Percentiles rank a stretch among this genome's conserved stretches.
These are phyloP conservation scores for Psammodynastes pulverulentus DNA, from an alignment of 2,113 vertebrate genomes.

Conservation along the genomic window DNA sequence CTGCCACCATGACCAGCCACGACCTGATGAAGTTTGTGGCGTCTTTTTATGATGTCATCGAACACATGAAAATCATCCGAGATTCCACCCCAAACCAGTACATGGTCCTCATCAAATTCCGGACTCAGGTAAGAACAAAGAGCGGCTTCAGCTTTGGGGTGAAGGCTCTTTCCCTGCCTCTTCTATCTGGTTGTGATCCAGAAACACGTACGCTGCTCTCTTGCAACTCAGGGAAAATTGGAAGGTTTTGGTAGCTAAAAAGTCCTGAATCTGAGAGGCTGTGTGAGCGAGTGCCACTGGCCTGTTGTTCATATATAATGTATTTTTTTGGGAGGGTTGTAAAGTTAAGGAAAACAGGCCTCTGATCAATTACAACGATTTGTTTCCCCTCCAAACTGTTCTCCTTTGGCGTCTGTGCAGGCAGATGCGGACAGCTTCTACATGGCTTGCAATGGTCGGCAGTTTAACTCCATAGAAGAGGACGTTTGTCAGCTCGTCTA, in stretches of 20 bases:
- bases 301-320: not conserved
- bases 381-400: not conserved
- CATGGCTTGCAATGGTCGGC: slow-evolving; percentile 87
- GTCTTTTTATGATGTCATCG: slow-evolving; percentile 92
- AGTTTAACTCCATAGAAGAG: slow-evolving; percentile 98
- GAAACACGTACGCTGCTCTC: fast-evolving
- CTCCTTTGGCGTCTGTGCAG: slow-evolving; percentile 60
- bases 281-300: not conserved
- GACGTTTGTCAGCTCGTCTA: slow-evolving; percentile 96
- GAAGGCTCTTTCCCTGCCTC: not conserved
- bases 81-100: slow-evolving; percentile 98
- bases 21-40: slow-evolving; percentile 99
- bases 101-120: slow-evolving; percentile 97
- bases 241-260: not conserved
- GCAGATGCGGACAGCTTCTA: slow-evolving; percentile 95
- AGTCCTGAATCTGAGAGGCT: not conserved
- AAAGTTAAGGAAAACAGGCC: fast-evolving
- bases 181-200: not conserved
- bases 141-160: not conserved
- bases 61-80: slow-evolving; percentile 98
- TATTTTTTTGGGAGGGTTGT: not conserved
- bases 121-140: slow-evolving; percentile 78
- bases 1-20: slow-evolving; percentile 95
- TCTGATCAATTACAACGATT: not conserved
- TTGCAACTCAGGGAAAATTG: too few relatives aligned